Base-by-base conservation (phyloP, 2,113 vertebrate species). In the Crotalus viridis region DNA sequence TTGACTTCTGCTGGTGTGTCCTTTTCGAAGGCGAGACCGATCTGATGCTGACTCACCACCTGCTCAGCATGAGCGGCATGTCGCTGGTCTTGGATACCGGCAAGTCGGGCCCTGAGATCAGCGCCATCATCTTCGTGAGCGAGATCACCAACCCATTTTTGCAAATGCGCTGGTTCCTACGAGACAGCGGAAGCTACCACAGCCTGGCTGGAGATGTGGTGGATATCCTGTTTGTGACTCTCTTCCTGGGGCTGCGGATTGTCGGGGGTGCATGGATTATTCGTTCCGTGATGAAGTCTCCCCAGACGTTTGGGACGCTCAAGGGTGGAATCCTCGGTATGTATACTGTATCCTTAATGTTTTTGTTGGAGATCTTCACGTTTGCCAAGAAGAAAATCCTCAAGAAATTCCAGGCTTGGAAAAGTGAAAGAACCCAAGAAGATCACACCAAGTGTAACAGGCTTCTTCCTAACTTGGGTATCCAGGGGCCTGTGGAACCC, bases 61-160 rank as follows among this genome's bases (percentile, higher is more conserved):
- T 96, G 9, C 96, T 99, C 94, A 99, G 98, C 97, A 98, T 99
- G 97, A 94, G 98, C 6, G 98, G 98, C 96, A 98, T 98, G 96
- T 89, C 98, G 90, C 81, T 98, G 91, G 98, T 98, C 89, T 97
- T 99, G 95, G 98, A 97, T 93, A 94, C 98, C 10, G 98, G 98
- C 6, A 97, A 97, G 91, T 99, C 98, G 0, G 98, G 98, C 91
- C 98, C 98, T 0, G 98, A 99, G 51, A 95, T 97, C 2, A 98
- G 98, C 0, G 98, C 98, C 0, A 98, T 99, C 1, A 94, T 98
- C 52, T 99, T 99, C 39, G 98, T 98, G 92, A 98, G 98, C 0
- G 98, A 99, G 94, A 97, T 99, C 96, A 99, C 98, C 95, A 99
- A 99, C 97, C 98, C 98, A 0, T 97, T 99, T 46, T 97, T 99